These are phyloP conservation scores for Onthophagus taurus DNA, from an alignment of 1,140 invertebrate species.

Conservation along the genomic window DNA sequence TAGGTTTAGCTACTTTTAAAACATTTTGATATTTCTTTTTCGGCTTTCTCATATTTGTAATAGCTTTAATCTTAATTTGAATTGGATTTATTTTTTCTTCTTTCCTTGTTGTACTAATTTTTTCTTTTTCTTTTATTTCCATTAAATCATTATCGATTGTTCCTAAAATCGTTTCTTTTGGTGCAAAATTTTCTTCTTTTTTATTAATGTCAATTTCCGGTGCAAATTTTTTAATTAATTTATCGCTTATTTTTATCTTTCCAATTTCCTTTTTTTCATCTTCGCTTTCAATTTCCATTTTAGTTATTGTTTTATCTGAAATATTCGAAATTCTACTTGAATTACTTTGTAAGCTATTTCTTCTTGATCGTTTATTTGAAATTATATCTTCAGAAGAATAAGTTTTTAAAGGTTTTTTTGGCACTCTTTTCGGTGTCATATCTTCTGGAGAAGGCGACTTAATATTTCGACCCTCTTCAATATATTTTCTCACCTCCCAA, in stretches of 20 bases:
- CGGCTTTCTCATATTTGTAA: constrained; percentile 10
- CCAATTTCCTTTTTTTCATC: constrained; percentile 5
- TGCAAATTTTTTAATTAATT: constrained; percentile 23
- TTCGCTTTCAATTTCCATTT: constrained; percentile 21
- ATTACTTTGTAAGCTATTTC: constrained; percentile 25
- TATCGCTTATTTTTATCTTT: constrained; percentile 15
- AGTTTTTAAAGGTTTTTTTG: too few relatives aligned
- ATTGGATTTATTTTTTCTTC: not conserved
- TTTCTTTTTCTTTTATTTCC: constrained; percentile 7
- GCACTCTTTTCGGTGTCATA: too few relatives aligned
- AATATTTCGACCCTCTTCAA: too few relatives aligned
- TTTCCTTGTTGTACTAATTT: too few relatives aligned
- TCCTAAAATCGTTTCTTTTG: too few relatives aligned
- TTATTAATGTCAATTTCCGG: too few relatives aligned
- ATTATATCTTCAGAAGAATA: too few relatives aligned
- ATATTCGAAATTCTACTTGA: constrained; percentile 18
- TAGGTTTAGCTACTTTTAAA: too few relatives aligned
- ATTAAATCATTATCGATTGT: too few relatives aligned
- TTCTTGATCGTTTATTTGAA: constrained; percentile 11
- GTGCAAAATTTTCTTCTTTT: too few relatives aligned
- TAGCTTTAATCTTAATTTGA: not conserved
- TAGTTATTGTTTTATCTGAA: constrained; percentile 30
- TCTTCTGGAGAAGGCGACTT: too few relatives aligned
- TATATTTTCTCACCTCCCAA: too few relatives aligned
- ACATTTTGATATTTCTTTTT: constrained; percentile 5